phyloP scores from a whole-genome alignment of 2,888 invertebrate species.

The Scaptomyza reducta region DNA sequence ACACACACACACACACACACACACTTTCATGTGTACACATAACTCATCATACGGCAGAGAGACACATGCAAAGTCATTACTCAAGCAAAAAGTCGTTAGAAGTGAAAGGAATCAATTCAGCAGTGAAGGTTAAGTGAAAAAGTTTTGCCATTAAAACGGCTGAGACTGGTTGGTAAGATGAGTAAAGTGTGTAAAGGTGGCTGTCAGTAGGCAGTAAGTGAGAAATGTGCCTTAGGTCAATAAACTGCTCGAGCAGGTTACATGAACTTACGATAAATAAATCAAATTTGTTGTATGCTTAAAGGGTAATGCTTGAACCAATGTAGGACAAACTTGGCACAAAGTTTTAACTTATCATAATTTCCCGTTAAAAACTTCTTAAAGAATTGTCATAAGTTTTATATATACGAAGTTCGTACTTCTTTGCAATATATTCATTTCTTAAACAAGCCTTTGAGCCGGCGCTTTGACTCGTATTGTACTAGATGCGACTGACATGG shows the following conservation, averaged over 20 bases:
- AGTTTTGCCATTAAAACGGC: slow-evolving; percentile 65
- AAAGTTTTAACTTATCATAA: slow-evolving; percentile 19
- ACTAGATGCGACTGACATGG: slow-evolving; percentile 44
- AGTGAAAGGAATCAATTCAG: slow-evolving; percentile 64
- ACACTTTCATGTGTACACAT: slow-evolving; percentile 36
- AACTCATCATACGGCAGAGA: slow-evolving; percentile 59
- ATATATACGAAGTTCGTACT: not conserved
- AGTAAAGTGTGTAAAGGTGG: slow-evolving; percentile 14
- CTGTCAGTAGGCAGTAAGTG: slow-evolving; percentile 43
- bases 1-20: slow-evolving; percentile 1
- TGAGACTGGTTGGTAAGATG: slow-evolving; percentile 35
- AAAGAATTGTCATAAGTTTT: slow-evolving; percentile 25
- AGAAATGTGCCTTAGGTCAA: slow-evolving; percentile 51
- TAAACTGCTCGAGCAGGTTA: slow-evolving; percentile 36
- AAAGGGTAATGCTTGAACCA: slow-evolving; percentile 30
- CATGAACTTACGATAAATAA: slow-evolving; percentile 33
- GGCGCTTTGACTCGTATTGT: slow-evolving; percentile 8
- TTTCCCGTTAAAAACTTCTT: slow-evolving; percentile 12
- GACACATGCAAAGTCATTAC: slow-evolving; percentile 73
- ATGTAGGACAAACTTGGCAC: slow-evolving; percentile 5
- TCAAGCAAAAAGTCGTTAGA: slow-evolving; percentile 69
- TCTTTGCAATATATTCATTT: slow-evolving; percentile 16
- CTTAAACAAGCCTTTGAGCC: slow-evolving; percentile 22
- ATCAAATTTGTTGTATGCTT: slow-evolving; percentile 39
- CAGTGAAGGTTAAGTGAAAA: slow-evolving; percentile 69